Base-by-base conservation (phyloP, 2,113 vertebrate genomes). In the Chascanopsetta lugubris region DNA sequence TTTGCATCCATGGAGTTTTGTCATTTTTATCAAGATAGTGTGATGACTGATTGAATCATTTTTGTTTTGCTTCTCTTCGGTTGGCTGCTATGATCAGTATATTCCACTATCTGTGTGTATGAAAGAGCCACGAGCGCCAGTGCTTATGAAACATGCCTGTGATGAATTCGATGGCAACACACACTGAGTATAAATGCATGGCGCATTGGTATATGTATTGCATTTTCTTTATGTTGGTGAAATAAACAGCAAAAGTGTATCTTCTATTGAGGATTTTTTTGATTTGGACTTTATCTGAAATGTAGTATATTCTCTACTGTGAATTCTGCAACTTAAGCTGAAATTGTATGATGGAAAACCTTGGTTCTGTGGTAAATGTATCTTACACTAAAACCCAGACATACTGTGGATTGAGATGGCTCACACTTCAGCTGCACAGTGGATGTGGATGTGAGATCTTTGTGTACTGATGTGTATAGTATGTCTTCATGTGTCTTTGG, bases 401-500 rank as follows among this genome's bases (percentile, higher is more conserved):
- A n/a, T n/a, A 38, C 34, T 15, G 4, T 38, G 34, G 15, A 38
- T 38, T 38, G 34, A 38, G 34, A 38, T 38, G 12, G 12, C 34
- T 38, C 34, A 13, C 34, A 11, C 34, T 38, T 11, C 34, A 38
- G 34, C 3, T 13, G 53, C 46, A 40, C 62, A 9, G 29, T 53
- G 45, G 45, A 77, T 60, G 49, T 73, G 40, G 34, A 58, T 61
- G 46, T 15, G 47, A 71, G 56, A 72, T 65, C 26, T 69, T 21
- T 56, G 25, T 75, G 64, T 48, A 62, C 70, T 66, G 72, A 73
- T 68, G 63, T 60, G 61, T 51, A 21, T 25, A 30, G 65, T 69
- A 65, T 64, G 67, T 66, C 58, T 76, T 70, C 61, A 61, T 68
- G 46, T 68, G 60, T 83, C 62, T 63, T 77, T 64, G n/a, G 43